Conservation (phyloP, 2,797 vertebrate genomes). For the Muscicapa comitata region DNA sequence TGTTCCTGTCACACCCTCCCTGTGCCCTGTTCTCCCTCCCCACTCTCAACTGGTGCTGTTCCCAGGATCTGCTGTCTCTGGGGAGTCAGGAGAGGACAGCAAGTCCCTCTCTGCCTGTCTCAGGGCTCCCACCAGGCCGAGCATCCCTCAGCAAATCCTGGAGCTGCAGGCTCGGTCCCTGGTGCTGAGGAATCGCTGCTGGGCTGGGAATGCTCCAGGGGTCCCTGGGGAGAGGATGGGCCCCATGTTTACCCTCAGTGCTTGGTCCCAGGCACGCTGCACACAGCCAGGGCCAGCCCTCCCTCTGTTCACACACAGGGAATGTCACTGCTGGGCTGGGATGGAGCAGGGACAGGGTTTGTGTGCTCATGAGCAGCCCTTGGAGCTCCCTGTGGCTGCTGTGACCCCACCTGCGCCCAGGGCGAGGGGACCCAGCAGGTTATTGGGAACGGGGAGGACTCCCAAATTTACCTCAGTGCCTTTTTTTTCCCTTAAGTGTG, state of each 20-base stretch:
- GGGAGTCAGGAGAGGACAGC: background rate
- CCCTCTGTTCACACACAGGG: background rate
- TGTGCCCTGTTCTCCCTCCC: background rate
- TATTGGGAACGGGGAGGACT: background rate
- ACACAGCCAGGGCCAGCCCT: background rate
- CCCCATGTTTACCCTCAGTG: background rate
- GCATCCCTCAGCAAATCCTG: background rate
- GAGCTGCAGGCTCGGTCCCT: background rate
- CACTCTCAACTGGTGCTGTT: background rate
- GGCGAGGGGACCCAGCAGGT: background rate
- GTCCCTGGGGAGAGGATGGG: background rate
- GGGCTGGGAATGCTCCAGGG: background rate
- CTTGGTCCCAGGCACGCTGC: accelerated
- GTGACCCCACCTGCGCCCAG: background rate
- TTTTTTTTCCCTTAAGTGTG: constrained; percentile 49
- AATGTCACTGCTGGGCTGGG: accelerated
- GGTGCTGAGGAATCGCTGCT: accelerated
- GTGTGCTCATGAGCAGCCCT: accelerated
- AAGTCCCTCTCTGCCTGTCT: background rate
- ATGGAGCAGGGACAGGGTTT: accelerated
- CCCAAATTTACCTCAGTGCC: constrained; percentile 72
- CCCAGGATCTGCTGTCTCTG: background rate
- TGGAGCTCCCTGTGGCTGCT: accelerated
- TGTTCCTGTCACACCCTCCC: background rate
- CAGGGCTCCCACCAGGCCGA: background rate